Conservation (phyloP, 2,113 vertebrate genomes). For the Cryptotis parvus region DNA sequence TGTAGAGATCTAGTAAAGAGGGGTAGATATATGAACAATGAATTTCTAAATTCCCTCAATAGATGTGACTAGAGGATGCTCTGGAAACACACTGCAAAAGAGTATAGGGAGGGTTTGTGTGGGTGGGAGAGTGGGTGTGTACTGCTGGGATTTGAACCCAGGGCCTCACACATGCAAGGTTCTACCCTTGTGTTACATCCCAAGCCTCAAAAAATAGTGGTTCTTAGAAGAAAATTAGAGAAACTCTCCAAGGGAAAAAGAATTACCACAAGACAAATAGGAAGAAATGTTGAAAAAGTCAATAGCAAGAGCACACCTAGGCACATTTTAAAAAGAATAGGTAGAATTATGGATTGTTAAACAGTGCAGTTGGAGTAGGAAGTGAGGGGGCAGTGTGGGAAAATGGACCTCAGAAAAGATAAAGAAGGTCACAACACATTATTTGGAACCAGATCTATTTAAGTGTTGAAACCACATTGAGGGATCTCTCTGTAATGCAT, state of each 20-base stretch:
- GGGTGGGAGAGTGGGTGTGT: no score
- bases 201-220: not conserved
- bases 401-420: not conserved
- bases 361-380: not conserved
- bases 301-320: not conserved
- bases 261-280: not conserved
- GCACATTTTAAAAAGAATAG: not conserved
- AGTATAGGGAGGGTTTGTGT: no score
- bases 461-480: not conserved
- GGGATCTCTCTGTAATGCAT: not conserved
- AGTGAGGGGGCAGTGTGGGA: not conserved
- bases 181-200: not conserved
- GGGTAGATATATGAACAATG: not conserved
- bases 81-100: not conserved
- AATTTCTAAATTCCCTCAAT: not conserved
- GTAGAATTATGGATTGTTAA: not conserved
- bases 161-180: not conserved
- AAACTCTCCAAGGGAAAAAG: not conserved
- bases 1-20: not conserved
- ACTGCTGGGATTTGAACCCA: no score
- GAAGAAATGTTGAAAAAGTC: not conserved
- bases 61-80: not conserved
- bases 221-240: not conserved
- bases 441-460: not conserved
- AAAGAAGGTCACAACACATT: not conserved